Percentiles rank a stretch among this genome's conserved stretches.
These are phyloP conservation scores for Emydocephalus ijimae DNA, from an alignment of 2,113 vertebrate species.

Conservation along the genomic window DNA sequence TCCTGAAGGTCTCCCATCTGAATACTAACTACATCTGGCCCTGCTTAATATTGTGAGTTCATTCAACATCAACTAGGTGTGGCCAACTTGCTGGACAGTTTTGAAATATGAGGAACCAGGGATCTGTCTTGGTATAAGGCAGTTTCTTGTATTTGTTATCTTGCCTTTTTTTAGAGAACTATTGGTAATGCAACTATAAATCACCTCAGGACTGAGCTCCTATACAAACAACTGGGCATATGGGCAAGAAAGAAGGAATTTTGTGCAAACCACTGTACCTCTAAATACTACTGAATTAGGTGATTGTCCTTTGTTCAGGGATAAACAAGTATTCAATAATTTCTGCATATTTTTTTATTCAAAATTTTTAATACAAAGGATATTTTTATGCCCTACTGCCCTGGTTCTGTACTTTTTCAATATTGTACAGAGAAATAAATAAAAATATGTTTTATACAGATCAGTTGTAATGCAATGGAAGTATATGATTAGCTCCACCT, in stretches of 20 bases:
- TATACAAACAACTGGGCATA: neutral
- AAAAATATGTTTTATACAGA: neutral
- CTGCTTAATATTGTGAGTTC: neutral
- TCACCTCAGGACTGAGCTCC: neutral
- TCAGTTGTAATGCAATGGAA: neutral
- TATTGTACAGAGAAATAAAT: neutral
- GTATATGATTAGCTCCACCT: slow-evolving; percentile 45
- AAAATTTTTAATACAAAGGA: neutral
- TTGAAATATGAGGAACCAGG: neutral
- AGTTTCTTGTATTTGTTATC: neutral
- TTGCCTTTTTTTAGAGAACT: neutral
- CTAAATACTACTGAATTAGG: neutral
- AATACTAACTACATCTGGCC: neutral
- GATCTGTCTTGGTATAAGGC: neutral
- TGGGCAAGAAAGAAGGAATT: neutral
- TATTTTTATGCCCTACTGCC: neutral
- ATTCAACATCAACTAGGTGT: neutral
- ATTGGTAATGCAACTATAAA: neutral
- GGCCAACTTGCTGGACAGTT: neutral
- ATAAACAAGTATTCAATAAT: neutral
- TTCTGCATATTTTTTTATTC: neutral
- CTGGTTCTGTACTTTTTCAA: neutral
- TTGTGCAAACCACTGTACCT: neutral
- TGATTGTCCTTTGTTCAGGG: neutral
- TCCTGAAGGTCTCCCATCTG: neutral